A percentile compares a stretch with the other conserved stretches of the same genome.
phyloP scores from a whole-genome alignment of 1,140 invertebrate species.

The Lysiphlebus fabarum region DNA sequence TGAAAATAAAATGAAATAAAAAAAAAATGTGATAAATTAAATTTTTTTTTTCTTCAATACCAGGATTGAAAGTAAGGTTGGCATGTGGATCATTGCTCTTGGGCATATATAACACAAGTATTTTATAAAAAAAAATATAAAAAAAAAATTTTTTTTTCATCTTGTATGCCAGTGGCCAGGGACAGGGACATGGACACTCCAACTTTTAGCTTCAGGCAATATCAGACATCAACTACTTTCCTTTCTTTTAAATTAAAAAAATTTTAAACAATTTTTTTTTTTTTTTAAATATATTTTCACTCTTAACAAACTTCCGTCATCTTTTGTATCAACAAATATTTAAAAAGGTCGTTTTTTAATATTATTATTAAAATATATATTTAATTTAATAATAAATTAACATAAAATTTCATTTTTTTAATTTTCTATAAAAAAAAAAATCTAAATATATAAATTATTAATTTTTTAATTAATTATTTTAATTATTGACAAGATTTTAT shows the following conservation, averaged over 20 bases:
- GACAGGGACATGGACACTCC: conserved; percentile 20
- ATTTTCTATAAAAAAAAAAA: no score
- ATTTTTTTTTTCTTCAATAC: no score
- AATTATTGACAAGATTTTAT: conserved; percentile 15
- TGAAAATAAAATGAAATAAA: neutral
- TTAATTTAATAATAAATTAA: no score
- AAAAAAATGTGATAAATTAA: neutral
- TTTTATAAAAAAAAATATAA: conserved; percentile 1
- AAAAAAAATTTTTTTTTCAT: no score
- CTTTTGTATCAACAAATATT: no score
- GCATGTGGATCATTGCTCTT: neutral
- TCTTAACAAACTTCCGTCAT: no score
- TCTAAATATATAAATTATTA: neutral
- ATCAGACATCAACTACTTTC: conserved; percentile 15
- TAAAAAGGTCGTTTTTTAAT: no score
- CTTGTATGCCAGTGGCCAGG: conserved; percentile 11
- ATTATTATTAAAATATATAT: no score
- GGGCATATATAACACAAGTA: neutral
- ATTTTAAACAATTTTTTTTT: neutral
- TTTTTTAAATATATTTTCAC: no score
- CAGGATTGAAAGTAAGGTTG: neutral
- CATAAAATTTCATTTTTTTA: no score
- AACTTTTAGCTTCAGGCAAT: conserved; percentile 9
- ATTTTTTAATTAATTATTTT: conserved; percentile 13
- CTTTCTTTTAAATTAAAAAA: conserved; percentile 7